These are phyloP conservation scores for Lottia scabra DNA, from an alignment of 2,888 invertebrate species.

Conservation along the genomic window DNA sequence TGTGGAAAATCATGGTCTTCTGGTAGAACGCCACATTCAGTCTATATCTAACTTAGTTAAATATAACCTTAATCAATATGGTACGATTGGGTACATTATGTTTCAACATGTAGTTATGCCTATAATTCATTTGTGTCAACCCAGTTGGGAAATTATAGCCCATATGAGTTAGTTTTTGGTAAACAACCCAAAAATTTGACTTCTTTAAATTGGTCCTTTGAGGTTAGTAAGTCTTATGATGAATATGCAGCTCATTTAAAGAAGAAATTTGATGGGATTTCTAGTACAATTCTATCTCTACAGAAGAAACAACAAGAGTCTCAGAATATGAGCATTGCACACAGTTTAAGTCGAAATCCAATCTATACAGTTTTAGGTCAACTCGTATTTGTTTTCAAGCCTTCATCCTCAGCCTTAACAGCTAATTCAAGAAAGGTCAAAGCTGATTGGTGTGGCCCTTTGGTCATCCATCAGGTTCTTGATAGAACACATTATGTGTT, in stretches of 20 bases:
- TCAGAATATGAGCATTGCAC: neutral
- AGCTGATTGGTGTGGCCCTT: constrained; percentile 5
- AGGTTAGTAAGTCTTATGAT: neutral
- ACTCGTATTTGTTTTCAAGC: no score
- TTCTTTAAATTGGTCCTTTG: neutral
- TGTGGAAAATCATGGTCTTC: neutral
- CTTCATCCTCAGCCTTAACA: no score
- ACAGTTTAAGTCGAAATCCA: neutral
- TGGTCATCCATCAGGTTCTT: neutral
- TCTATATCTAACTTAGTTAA: neutral
- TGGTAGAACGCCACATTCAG: neutral
- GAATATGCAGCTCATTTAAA: neutral
- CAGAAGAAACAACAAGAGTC: neutral
- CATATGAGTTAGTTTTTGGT: no score
- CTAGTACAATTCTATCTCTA: neutral
- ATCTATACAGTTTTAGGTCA: neutral
- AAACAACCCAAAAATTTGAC: neutral
- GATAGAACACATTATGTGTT: neutral
- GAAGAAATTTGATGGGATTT: neutral
- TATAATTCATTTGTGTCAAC: neutral
- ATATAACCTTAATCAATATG: no score
- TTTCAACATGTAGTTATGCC: neutral
- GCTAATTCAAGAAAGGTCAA: no score
- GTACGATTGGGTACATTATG: neutral
- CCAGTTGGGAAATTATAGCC: neutral